Evolutionary conservation across 2,113 vertebrate genomes (phyloP).

Genomic region (Proterorhinus semilunaris): DNA sequence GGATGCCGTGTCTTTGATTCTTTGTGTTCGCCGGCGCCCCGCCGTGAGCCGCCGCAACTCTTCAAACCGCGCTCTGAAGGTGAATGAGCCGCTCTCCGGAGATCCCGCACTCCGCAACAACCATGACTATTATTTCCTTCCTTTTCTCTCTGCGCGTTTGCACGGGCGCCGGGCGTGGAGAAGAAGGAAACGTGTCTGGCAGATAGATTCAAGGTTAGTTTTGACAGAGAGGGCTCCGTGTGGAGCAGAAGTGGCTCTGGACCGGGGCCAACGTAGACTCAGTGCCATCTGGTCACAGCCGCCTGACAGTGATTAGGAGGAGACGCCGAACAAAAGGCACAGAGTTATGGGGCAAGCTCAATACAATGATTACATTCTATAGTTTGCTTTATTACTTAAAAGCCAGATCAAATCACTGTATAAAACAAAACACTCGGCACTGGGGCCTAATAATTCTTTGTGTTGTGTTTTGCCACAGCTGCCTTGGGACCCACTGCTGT

Average conservation of each 20-base stretch:
- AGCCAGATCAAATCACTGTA: too few species aligned
- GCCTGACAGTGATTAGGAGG: constrained; percentile 56
- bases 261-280: constrained; percentile 60
- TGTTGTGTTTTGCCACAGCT: too few species aligned
- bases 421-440: too few species aligned
- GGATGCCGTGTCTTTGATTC: constrained; percentile 2
- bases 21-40: constrained; percentile 15
- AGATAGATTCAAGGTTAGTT: constrained; percentile 59
- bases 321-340: constrained; percentile 47
- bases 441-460: too few species aligned
- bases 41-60: constrained; percentile 32
- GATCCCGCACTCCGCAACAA: constrained; percentile 48
- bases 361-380: too few species aligned
- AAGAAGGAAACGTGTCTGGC: constrained; percentile 15
- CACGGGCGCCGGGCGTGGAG: constrained; percentile 25
- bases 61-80: constrained; percentile 52
- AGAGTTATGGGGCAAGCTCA: constrained; percentile 35
- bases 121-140: constrained; percentile 29
- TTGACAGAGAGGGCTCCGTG: constrained; percentile 50
- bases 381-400: too few species aligned
- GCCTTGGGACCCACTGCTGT: too few species aligned
- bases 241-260: constrained; percentile 59
- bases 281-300: constrained; percentile 67
- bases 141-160: constrained; percentile 2
- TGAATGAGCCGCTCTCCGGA: constrained; percentile 48